A percentile compares a stretch with the other conserved stretches of the same genome.
Evolutionary conservation across 1,140 invertebrate species (phyloP).

Genomic region (Ganaspis sp.): DNA sequence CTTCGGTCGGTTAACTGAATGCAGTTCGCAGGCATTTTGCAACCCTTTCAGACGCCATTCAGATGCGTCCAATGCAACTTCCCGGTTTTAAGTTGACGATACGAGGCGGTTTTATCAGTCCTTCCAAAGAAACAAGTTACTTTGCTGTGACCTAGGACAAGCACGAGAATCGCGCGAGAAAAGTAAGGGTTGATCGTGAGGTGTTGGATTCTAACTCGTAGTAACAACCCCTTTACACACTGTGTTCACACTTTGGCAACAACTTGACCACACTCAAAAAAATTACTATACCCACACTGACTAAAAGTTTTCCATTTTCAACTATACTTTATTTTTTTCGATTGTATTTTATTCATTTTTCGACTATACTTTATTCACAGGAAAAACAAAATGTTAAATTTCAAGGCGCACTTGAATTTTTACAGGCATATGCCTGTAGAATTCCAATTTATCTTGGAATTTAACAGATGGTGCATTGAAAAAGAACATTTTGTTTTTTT

Average conservation of each 20-base stretch:
- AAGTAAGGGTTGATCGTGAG: conserved; percentile 13
- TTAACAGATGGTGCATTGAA: too few relatives aligned
- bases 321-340: not conserved
- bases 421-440: too few relatives aligned
- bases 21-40: conserved; percentile 71
- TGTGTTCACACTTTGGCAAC: not conserved
- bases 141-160: conserved; percentile 50
- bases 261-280: not conserved
- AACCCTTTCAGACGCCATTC: conserved; percentile 71
- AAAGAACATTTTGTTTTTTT: too few relatives aligned
- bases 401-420: too few relatives aligned
- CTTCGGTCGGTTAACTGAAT: conserved; percentile 58
- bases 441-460: too few relatives aligned
- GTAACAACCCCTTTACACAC: not conserved
- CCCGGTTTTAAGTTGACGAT: conserved; percentile 39
- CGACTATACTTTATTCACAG: too few relatives aligned
- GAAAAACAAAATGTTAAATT: too few relatives aligned
- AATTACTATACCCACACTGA: not conserved
- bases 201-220: not conserved
- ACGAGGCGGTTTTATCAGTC: not conserved
- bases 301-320: not conserved
- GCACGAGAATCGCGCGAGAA: conserved; percentile 32
- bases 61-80: conserved; percentile 67
- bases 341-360: too few relatives aligned
- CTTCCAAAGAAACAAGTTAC: conserved; percentile 24